Base-by-base conservation (phyloP, 2,113 vertebrate genomes). In the Podarcis cretensis region DNA sequence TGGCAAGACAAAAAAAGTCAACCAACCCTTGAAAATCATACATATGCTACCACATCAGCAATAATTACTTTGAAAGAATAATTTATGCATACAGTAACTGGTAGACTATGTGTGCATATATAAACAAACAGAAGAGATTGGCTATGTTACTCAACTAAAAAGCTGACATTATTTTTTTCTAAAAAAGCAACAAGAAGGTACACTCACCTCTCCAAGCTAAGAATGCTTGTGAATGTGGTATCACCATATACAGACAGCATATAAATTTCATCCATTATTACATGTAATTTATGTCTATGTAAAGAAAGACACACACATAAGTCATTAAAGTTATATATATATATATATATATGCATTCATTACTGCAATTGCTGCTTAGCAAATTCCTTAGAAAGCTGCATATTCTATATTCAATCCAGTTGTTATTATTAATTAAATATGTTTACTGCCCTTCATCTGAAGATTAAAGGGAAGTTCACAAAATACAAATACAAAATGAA, bases 181-280 rank as follows among this genome's bases (percentile, higher is more conserved):
- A 54, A 76, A 25, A 25, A 30, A 80, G 8, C 13, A 80, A 10
- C 25, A 85, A 4, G 48, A 81, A 82, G 35, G 68, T 89, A 18
- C 71, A 86, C 83, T 91, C 90, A 94, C 94, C 84, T 30, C 3
- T 92, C 81, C 40, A 95, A 91, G 80, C 94, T 94, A 68, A 95
- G 95, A 76, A 95, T 80, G 63, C 95, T 94, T 81, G 92, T 94
- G 90, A 96, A 96, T 71, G 85, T 86, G 78, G 16, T 63, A 79
- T 92, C 87, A 54, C 77, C 93, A 65, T 91, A 92, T 48, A 94
- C 85, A 35, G 95, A 95, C 3, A 94, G 85, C 95, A 95, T 94
- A 76, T 95, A 93, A 78, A 95, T 92, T 91, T 95, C 94, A 94
- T 95, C 95, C 88, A 94, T 78, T 80, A 94, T 94, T 69, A 95